Conservation (phyloP, 2,113 vertebrate species). For the Anarrhichthys ocellatus region DNA sequence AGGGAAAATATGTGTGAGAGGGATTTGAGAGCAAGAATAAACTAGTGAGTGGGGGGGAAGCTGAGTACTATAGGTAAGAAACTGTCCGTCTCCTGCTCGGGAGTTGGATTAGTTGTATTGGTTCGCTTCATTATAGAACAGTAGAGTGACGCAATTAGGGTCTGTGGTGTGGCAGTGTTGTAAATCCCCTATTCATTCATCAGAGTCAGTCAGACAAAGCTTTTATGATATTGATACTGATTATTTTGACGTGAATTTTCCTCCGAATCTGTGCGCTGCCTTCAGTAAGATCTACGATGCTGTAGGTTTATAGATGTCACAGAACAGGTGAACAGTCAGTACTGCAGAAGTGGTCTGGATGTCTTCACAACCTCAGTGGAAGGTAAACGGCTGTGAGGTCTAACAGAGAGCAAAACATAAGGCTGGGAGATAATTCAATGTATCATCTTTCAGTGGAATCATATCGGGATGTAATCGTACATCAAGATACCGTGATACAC, state of each 20-base stretch:
- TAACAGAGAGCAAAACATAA: neutral
- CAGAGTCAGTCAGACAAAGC: neutral
- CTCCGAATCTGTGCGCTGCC: neutral
- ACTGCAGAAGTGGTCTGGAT: neutral
- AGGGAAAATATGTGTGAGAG: slow-evolving; percentile 6
- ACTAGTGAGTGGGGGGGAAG: neutral
- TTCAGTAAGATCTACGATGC: neutral
- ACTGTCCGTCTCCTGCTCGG: slow-evolving; percentile 8
- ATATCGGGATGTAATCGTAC: neutral
- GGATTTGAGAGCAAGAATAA: neutral
- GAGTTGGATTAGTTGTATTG: neutral
- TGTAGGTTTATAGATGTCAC: neutral
- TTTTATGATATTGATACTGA: neutral
- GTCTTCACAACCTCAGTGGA: no score
- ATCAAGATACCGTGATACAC: neutral
- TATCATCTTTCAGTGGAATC: neutral
- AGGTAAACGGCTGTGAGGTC: neutral
- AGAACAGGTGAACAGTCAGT: neutral
- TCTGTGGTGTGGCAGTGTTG: neutral
- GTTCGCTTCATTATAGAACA: neutral
- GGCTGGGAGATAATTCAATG: neutral
- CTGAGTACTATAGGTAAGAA: slow-evolving; percentile 39
- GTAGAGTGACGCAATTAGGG: slow-evolving; percentile 6
- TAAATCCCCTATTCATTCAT: neutral
- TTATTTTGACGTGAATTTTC: neutral